phyloP scores from a whole-genome alignment of 2,797 vertebrate species.

The Brotogeris chrysoptera region DNA sequence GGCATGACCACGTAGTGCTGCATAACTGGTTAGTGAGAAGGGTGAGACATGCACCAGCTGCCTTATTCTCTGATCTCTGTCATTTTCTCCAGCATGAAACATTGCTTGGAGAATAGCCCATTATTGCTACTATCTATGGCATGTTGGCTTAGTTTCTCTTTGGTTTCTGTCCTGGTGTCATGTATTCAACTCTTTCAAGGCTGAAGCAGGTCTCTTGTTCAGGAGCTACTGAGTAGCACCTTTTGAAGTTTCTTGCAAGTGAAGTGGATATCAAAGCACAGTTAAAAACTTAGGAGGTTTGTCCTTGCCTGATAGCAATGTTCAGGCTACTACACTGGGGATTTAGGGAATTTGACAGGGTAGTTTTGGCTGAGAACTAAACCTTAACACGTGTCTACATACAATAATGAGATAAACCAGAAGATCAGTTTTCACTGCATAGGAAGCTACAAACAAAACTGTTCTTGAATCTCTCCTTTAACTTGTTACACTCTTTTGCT shows the following conservation, averaged over 20 bases:
- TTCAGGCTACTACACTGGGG: background rate
- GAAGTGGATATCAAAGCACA: background rate
- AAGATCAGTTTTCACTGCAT: background rate
- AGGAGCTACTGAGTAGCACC: background rate
- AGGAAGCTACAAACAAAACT: background rate
- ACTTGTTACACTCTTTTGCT: background rate
- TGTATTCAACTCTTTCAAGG: background rate
- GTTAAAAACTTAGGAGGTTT: background rate
- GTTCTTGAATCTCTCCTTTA: background rate
- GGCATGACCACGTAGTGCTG: background rate
- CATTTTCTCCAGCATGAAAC: background rate
- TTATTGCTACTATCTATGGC: background rate
- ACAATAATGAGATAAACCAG: background rate
- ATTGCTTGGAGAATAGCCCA: background rate
- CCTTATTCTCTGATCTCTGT: background rate
- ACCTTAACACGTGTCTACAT: background rate
- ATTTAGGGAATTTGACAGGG: background rate
- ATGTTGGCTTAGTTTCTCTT: background rate
- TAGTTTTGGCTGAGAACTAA: background rate
- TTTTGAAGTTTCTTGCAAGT: background rate
- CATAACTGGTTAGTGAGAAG: background rate
- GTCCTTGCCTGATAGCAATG: background rate
- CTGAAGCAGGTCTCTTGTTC: background rate
- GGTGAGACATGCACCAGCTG: background rate
- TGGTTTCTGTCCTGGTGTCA: background rate